Percentiles rank a stretch among this genome's conserved stretches.
phyloP scores from a whole-genome alignment of 2,113 vertebrate species.

The Proteles cristata region DNA sequence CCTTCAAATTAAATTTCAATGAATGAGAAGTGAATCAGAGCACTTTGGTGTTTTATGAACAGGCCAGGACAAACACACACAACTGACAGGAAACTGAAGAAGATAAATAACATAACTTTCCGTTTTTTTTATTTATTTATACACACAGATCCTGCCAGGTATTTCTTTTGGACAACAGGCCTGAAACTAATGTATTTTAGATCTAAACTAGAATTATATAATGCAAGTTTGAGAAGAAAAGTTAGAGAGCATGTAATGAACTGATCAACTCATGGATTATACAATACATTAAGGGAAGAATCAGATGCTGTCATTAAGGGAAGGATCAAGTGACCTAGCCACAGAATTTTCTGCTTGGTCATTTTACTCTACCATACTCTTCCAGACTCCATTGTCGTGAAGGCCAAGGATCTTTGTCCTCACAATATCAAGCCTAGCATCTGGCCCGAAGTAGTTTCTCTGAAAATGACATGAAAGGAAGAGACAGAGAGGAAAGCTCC shows the following conservation, averaged over 20 bases:
- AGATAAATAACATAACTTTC: neutral
- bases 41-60: neutral
- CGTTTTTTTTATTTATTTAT: constrained; percentile 17
- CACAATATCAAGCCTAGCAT: neutral
- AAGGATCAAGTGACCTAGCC: neutral
- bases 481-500: neutral
- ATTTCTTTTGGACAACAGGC: neutral
- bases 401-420: neutral
- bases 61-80: neutral
- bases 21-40: neutral
- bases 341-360: neutral
- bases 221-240: neutral
- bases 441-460: neutral
- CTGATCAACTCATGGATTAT: neutral
- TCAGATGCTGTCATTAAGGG: neutral
- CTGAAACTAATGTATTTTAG: neutral
- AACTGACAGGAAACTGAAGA: neutral
- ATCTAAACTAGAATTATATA: neutral
- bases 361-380: neutral
- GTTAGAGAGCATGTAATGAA: neutral
- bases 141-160: neutral
- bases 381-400: neutral
- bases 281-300: neutral
- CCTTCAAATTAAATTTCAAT: neutral
- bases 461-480: neutral